Evolutionary conservation across 2,113 vertebrate species (phyloP), one percentile per base, ranked within the genome.

Genomic region (Toxostoma redivivum): DNA sequence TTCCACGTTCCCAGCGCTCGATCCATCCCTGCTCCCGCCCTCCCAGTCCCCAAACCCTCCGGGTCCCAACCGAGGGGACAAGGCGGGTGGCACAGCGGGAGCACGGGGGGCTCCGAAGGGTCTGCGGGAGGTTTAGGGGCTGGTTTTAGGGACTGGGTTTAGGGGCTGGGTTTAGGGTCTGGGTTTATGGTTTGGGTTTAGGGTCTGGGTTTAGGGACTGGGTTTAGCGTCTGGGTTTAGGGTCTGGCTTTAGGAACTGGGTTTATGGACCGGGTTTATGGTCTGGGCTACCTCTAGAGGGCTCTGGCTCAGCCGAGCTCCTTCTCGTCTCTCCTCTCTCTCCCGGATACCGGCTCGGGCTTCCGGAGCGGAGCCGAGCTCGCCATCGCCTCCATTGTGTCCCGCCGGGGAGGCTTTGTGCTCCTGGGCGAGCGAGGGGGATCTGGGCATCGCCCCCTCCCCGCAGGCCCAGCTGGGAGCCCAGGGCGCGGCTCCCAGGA

Each of bases 351-450:
- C 38, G 54, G 7, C 15, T 44, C 3, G 38, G 84, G 54, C 44
- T 95, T 93, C 94, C 94, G 94, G 93, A 95, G 93, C 60, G 42
- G 27, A 56, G 30, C 64, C 33, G 4, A 3, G 61, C 51, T 30
- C n/a, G 54, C 27, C 45, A 3, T 58, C 50, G 44, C 18, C 67
- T 76, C 91, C 91, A 24, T 93, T 81, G 94, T 81, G 81, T 13
- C 27, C 64, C 14, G 73, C 35, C 1, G 42, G 13, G n/a, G 27
- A 57, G 30, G 30, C 9, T 62, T 1, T 1, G 76, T 1, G 45
- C 3, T 23, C 12, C 21, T 2, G 3, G 35, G 56, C 38, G 18
- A 13, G 25, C 30, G 0, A 4, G 21, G 7, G n/a, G 78, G 27
- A 3, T 28, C 67, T 2, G 42, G 15, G 27, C 25, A 10, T 67